Evolutionary conservation across 1,140 invertebrate genomes (phyloP), one percentile per base, ranked within the genome.

Genomic region (Micrasema longulum): DNA sequence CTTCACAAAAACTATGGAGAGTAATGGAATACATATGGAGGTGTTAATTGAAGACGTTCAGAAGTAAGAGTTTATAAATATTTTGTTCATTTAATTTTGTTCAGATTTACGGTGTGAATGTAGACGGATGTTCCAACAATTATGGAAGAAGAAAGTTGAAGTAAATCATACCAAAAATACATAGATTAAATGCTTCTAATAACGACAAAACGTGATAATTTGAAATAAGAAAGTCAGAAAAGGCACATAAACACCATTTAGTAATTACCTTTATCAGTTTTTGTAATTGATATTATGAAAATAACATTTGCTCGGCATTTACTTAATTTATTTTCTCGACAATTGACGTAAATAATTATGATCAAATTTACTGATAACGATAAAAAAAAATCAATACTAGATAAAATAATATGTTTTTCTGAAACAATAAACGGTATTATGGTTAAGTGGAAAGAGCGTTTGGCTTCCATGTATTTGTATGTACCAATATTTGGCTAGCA

Each of bases 31-130:
- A 14, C 9, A 67, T 4, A 14, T 55, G 11, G 22, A 60, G 63
- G 48, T 69, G 0, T 47, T 41, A 20, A 70, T 76, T 4, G 31
- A 66, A 9, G 45, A 76, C 57, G 67, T 76, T n/a, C 65, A 71
- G 69, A 41, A 62, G 74, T 76, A 52, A 69, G 57, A 20, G 43
- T 45, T 14, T 38, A 14, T 3, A 45, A 45, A 45, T 38, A 7
- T 7, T 7, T n/a, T n/a, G n/a, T n/a, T n/a, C 36, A 38, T 38
- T 7, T 7, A 38, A 38, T 38, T 7, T 38, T 38, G 36, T 12
- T 7, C 36, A 38, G 12, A 38, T 14, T 9, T 14, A 6, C n/a
- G 3, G 1, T 14, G 1, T 0, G 16, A 6, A 45, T 45, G 16
- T 45, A 0, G n/a, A 45, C 3, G 16, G 12, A 45, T 43, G 38